Evolutionary conservation across 2,888 invertebrate genomes (phyloP).

Genomic region (Cosmia pyralina): DNA sequence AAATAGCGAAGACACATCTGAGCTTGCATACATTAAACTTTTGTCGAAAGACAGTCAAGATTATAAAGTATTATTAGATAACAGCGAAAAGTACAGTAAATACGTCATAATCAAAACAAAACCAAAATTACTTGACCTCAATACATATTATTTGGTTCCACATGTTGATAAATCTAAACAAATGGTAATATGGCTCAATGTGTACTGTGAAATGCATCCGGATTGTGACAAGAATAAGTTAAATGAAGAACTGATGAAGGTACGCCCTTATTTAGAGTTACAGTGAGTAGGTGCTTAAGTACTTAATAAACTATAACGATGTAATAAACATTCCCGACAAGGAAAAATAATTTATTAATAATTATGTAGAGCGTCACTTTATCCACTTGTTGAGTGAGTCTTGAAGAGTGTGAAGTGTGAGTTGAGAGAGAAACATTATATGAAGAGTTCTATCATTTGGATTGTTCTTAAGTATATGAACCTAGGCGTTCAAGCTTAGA

Average conservation of each 20-base stretch:
- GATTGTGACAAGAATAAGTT: conserved; percentile 72
- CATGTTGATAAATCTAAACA: conserved; percentile 69
- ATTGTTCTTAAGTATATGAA: neutral
- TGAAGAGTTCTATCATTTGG: neutral
- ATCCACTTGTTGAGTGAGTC: neutral
- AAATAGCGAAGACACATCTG: conserved; percentile 52
- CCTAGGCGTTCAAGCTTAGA: neutral
- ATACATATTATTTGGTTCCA: conserved; percentile 63
- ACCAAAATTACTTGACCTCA: conserved; percentile 64
- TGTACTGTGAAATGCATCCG: conserved; percentile 75
- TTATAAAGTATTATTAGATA: conserved; percentile 41
- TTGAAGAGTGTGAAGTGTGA: neutral
- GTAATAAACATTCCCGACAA: conserved; percentile 2
- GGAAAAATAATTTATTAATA: conserved; percentile 28
- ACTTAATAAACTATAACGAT: conserved; percentile 3
- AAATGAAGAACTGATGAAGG: conserved; percentile 71
- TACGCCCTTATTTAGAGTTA: conserved; percentile 61
- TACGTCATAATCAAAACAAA: conserved; percentile 70
- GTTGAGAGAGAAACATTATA: conserved; percentile 3
- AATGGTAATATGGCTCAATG: conserved; percentile 73
- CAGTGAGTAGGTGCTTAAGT: conserved; percentile 3
- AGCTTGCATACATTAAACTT: conserved; percentile 61
- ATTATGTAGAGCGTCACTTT: neutral
- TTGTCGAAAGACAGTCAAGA: conserved; percentile 55
- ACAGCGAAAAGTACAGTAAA: conserved; percentile 60